Base-by-base conservation (phyloP, 2,797 vertebrate genomes). In the Allobates femoralis region DNA sequence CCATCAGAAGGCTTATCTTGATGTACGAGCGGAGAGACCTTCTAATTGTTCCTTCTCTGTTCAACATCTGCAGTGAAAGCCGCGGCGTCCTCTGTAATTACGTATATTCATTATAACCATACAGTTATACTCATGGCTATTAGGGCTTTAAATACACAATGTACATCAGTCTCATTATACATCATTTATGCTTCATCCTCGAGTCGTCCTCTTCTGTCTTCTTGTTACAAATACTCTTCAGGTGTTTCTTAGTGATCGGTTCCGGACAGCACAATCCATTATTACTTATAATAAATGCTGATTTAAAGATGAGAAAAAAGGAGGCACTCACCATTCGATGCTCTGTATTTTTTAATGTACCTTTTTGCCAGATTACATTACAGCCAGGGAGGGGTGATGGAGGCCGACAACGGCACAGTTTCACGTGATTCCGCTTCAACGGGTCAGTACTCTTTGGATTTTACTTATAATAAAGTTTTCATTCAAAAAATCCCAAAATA, bases 1-100 rank as follows among this genome's bases (percentile, higher is more conserved):
- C 28, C 75, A 67, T 79, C 74, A 79, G 16, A 84, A 62, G 19
- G 75, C 82, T 83, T 83, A 69, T 56, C 18, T 46, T 84, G 82
- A 84, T 84, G 71, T 84, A 84, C 30, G 71, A 75, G 71, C n/a
- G 2, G 51, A 62, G 71, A 62, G 71, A 62, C 37, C 71, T 55
- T 62, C 69, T 84, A 21, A 60, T 83, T 83, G 67, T 26, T 84
- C 55, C 26, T 75, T 60, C 69, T 62, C 32, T 76, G n/a, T 69
- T 69, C 23, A 81, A 55, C 79, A 81, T 81, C 69, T 84, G 69
- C 37, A 84, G 34, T 26, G 23, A 37, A 71, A 37, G 50, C 81
- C 18, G 18, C 10, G 15, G n/a, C 51, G 23, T 74, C 71, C 51
- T 18, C 41, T 50, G 19, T 60, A 64, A 84, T 84, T 10, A 75